These are phyloP conservation scores for Yponomeuta sedellus DNA, from an alignment of 2,888 invertebrate genomes.

Conservation along the genomic window DNA sequence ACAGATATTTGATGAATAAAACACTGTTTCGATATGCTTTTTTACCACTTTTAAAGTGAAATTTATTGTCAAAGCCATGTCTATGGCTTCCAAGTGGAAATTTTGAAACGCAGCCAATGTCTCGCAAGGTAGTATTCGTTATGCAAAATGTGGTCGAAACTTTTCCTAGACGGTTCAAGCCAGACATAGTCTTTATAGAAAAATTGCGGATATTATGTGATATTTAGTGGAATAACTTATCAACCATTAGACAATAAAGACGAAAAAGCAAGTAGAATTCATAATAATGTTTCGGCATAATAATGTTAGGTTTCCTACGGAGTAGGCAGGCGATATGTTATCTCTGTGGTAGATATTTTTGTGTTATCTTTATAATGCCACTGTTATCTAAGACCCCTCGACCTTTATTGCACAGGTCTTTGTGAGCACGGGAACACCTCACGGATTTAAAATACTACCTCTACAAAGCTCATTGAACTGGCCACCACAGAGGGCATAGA, in stretches of 20 bases:
- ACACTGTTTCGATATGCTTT: slow-evolving; percentile 37
- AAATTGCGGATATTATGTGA: neutral
- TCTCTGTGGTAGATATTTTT: neutral
- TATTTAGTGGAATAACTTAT: too few relatives aligned
- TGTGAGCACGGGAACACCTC: neutral
- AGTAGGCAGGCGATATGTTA: neutral
- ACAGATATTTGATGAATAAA: slow-evolving; percentile 54
- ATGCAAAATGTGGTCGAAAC: slow-evolving; percentile 5
- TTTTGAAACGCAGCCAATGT: slow-evolving; percentile 42
- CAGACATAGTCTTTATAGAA: neutral
- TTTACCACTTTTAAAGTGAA: slow-evolving; percentile 32
- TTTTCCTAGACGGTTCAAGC: neutral
- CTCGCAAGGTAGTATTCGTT: slow-evolving; percentile 37
- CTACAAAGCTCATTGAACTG: neutral
- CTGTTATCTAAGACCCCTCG: neutral
- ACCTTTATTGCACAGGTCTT: neutral
- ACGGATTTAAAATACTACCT: neutral
- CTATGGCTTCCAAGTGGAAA: slow-evolving; percentile 36
- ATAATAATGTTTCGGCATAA: neutral
- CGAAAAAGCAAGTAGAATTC: neutral
- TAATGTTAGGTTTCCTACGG: too few relatives aligned
- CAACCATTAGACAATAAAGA: neutral
- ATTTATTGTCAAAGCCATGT: slow-evolving; percentile 49
- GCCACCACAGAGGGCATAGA: neutral
- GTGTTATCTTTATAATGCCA: neutral